Evolutionary conservation across 2,113 vertebrate species (phyloP).

Genomic region (Nannospalax galili): DNA sequence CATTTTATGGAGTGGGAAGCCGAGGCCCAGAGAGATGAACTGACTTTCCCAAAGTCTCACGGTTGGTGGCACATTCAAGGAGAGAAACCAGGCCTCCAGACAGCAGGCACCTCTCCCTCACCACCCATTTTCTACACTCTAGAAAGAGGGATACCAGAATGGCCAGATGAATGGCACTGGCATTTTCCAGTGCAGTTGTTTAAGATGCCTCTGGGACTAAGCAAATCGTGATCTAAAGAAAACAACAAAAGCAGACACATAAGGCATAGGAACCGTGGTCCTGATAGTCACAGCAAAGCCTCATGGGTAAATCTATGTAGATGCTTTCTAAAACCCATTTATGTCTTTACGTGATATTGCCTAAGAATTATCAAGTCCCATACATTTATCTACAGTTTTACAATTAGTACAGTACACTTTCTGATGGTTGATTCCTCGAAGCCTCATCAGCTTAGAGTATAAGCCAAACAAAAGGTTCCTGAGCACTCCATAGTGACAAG

Average conservation of each 20-base stretch:
- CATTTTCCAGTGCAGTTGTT: neutral
- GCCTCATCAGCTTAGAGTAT: neutral
- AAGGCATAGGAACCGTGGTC: neutral
- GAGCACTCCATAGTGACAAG: too few relatives aligned
- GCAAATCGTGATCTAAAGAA: neutral
- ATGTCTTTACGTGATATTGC: neutral
- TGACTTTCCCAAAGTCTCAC: neutral
- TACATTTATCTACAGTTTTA: neutral
- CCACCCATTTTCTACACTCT: rapidly evolving
- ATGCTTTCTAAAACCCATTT: neutral
- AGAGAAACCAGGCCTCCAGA: neutral
- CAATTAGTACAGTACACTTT: neutral
- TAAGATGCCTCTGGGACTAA: neutral
- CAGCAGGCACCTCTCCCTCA: neutral
- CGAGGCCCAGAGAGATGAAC: neutral
- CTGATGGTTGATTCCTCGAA: neutral
- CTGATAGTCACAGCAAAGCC: neutral
- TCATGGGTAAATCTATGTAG: neutral
- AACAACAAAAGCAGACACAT: neutral
- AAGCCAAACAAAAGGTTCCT: neutral
- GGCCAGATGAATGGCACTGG: rapidly evolving
- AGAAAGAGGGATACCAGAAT: neutral
- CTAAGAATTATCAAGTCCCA: neutral
- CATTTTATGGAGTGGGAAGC: neutral
- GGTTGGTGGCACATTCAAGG: neutral